These are phyloP conservation scores for Antigone vipio DNA, from an alignment of 2,113 vertebrate genomes.

Conservation along the genomic window DNA sequence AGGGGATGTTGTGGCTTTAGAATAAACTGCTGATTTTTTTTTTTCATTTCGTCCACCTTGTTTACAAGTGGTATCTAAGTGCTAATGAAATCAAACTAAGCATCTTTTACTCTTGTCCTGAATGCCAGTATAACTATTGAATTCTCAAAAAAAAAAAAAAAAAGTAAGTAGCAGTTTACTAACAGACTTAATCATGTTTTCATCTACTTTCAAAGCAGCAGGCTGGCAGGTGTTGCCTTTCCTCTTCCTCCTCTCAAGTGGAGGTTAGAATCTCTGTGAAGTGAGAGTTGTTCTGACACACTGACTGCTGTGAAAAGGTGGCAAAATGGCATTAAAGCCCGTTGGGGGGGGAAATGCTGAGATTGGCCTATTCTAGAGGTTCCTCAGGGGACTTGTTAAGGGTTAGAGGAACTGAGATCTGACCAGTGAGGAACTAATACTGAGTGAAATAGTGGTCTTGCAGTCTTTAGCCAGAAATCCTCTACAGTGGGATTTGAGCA, in stretches of 20 bases:
- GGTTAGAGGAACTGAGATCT: neutral
- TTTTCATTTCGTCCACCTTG: neutral
- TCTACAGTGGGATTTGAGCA: neutral
- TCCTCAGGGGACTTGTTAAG: neutral
- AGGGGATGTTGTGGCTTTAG: neutral
- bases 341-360: neutral
- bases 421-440: neutral
- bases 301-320: neutral
- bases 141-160: neutral
- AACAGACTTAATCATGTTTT: neutral
- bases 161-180: neutral
- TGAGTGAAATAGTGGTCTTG: neutral
- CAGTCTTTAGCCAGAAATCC: neutral
- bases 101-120: neutral
- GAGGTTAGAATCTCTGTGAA: neutral
- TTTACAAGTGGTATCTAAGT: neutral
- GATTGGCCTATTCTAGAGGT: neutral
- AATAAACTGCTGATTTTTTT: neutral
- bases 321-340: neutral
- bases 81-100: neutral
- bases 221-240: neutral
- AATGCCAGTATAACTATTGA: neutral
- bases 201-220: neutral
- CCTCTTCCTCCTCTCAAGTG: neutral
- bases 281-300: neutral